Conservation (phyloP, 2,113 vertebrate genomes). For the Microcebus murinus region DNA sequence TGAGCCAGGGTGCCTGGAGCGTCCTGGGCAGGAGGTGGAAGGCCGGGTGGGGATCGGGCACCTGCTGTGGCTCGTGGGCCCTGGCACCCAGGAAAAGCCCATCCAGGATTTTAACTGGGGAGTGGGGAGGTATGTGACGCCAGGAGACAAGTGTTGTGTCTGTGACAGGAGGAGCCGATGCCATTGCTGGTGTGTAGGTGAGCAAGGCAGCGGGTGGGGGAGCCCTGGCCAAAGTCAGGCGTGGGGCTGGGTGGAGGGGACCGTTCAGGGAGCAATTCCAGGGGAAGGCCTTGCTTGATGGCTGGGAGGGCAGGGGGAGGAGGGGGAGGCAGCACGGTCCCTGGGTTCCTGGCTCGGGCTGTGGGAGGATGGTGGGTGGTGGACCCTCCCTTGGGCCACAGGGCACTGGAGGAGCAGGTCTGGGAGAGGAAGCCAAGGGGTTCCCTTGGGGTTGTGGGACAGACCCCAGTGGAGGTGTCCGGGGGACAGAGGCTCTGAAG, state of each 20-base stretch:
- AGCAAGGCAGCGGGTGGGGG: background rate
- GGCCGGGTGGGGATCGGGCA: background rate
- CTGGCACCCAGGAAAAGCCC: background rate
- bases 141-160: background rate
- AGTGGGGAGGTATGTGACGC: background rate
- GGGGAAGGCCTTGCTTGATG: background rate
- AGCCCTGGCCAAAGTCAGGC: background rate
- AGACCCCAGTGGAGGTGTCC: background rate
- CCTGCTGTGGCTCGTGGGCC: accelerated
- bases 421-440: background rate
- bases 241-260: background rate
- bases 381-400: background rate
- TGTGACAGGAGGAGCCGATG: background rate
- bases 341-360: background rate
- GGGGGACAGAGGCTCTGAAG: background rate
- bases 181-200: background rate
- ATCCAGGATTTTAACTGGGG: background rate
- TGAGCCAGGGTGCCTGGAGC: background rate
- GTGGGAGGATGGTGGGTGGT: background rate
- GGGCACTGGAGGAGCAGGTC: background rate
- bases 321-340: background rate
- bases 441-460: background rate
- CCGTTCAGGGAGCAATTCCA: background rate
- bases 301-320: background rate
- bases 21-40: background rate